Evolutionary conservation across 2,888 invertebrate species (phyloP).

Genomic region (Lasioglossum calceatum): DNA sequence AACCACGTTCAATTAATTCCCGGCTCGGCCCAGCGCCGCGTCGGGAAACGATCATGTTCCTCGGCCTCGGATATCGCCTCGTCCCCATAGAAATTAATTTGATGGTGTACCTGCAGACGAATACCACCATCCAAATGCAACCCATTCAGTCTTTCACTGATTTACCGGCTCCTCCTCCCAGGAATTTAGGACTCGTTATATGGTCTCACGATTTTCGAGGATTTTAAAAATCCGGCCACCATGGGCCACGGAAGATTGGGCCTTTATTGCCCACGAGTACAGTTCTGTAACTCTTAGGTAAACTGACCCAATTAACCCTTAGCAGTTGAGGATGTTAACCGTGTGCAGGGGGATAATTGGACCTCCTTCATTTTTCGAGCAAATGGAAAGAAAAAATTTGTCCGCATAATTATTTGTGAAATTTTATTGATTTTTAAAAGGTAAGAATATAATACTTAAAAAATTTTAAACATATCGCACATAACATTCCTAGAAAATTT

Average conservation of each 20-base stretch:
- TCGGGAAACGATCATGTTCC: constrained; percentile 48
- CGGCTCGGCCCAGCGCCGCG: constrained; percentile 27
- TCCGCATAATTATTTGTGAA: no score
- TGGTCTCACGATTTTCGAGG: neutral
- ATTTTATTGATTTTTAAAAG: no score
- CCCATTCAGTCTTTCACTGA: neutral
- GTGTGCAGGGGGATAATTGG: no score
- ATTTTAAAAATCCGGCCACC: neutral
- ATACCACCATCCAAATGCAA: neutral
- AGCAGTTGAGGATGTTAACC: no score
- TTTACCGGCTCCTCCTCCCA: neutral
- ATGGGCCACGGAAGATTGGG: neutral
- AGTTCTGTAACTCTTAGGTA: no score
- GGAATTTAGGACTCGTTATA: neutral
- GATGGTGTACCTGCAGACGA: constrained; percentile 39
- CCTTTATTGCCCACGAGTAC: neutral
- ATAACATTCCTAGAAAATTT: no score
- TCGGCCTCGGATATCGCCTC: constrained; percentile 32
- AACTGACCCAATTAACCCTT: no score
- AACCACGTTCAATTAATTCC: constrained; percentile 71
- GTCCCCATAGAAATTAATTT: constrained; percentile 66
- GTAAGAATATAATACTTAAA: no score
- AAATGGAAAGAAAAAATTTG: no score
- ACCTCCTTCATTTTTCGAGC: no score
- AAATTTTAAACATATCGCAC: no score